Conservation (phyloP, 2,113 vertebrate genomes). For the Marmota monax region DNA sequence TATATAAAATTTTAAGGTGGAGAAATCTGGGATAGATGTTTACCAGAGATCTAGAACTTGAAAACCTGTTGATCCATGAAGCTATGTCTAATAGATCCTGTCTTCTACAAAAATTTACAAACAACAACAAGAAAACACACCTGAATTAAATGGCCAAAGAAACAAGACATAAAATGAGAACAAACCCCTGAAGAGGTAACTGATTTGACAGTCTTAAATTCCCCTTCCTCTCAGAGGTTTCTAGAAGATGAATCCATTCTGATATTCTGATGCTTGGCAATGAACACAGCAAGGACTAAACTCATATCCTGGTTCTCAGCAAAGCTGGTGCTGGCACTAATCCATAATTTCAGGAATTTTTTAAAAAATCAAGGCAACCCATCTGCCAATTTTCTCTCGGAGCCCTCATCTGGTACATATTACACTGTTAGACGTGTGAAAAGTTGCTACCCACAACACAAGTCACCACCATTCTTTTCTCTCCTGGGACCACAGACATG, state of each 20-base stretch:
- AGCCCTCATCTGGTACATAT: constrained; percentile 78
- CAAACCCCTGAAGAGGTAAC: background rate
- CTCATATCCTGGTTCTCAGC: constrained; percentile 80
- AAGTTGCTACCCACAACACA: constrained; percentile 49
- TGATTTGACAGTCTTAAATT: constrained; percentile 10
- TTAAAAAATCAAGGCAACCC: constrained; percentile 13
- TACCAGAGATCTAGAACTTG: background rate
- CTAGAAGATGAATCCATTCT: background rate
- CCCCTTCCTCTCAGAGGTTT: constrained; percentile 24
- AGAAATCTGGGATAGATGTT: constrained; percentile 21
- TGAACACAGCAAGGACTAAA: constrained; percentile 58
- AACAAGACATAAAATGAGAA: background rate
- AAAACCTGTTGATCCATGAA: background rate
- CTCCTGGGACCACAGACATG: constrained; percentile 55
- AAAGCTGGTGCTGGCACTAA: constrained; percentile 75
- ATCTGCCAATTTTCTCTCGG: constrained; percentile 82
- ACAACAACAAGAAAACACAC: background rate
- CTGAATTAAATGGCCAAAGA: background rate
- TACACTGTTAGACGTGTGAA: constrained; percentile 69
- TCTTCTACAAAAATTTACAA: background rate
- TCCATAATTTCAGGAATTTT: constrained; percentile 77
- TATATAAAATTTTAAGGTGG: background rate
- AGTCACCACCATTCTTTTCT: constrained; percentile 48
- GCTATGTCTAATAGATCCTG: background rate
- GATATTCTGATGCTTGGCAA: constrained; percentile 65